A percentile compares a stretch with the other conserved stretches of the same genome.
Conservation (phyloP, 2,113 vertebrate species). For the Hippocampus abdominalis region DNA sequence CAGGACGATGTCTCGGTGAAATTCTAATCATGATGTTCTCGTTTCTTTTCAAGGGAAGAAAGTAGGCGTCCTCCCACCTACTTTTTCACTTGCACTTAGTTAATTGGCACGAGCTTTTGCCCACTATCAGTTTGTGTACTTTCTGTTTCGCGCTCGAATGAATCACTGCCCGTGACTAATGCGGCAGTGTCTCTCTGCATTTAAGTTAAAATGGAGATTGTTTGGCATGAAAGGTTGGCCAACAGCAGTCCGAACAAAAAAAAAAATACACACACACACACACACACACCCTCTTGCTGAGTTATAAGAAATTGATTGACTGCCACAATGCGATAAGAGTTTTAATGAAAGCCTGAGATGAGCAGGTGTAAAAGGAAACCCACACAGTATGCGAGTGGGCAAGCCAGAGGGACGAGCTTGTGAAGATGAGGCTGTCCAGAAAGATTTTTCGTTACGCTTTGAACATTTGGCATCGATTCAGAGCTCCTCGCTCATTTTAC, state of each 20-base stretch:
- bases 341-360: slow-evolving; percentile 66
- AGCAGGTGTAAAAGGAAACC: slow-evolving; percentile 59
- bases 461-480: slow-evolving; percentile 26
- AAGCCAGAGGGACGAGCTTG: slow-evolving; percentile 43
- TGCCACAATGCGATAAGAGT: slow-evolving; percentile 48
- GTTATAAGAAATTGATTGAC: slow-evolving; percentile 57
- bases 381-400: slow-evolving; percentile 7
- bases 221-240: neutral
- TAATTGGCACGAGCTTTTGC: slow-evolving; percentile 35
- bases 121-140: slow-evolving; percentile 2
- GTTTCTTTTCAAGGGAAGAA: slow-evolving; percentile 40
- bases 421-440: slow-evolving; percentile 41
- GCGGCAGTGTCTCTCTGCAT: neutral
- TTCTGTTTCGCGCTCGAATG: slow-evolving; percentile 8
- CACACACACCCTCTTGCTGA: slow-evolving; percentile 10
- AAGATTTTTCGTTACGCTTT: slow-evolving; percentile 35
- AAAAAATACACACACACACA: too few species aligned
- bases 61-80: slow-evolving; percentile 34
- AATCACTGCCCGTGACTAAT: neutral
- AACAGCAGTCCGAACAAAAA: neutral
- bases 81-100: slow-evolving; percentile 25
- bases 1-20: slow-evolving; percentile 30
- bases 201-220: neutral
- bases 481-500: slow-evolving; percentile 33
- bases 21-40: slow-evolving; percentile 50